These are phyloP conservation scores for Pseudomyrmex dendroicus DNA, from an alignment of 1,140 invertebrate genomes.

Conservation along the genomic window DNA sequence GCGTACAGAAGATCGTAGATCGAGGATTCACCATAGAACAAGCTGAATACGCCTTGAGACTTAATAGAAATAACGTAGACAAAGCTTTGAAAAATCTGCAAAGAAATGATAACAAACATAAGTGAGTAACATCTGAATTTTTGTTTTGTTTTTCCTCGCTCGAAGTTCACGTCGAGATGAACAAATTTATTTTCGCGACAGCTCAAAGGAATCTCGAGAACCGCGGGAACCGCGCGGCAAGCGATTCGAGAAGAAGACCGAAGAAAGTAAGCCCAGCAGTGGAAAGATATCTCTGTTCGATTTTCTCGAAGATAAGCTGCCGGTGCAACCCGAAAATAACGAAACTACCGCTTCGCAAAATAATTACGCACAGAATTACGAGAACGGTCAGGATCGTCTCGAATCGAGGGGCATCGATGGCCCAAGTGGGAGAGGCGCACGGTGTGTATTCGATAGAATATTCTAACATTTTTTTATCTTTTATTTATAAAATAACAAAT, in stretches of 20 bases:
- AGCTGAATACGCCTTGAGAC: slow-evolving; percentile 90
- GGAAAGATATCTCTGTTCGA: slow-evolving; percentile 94
- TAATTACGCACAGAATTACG: slow-evolving; percentile 69
- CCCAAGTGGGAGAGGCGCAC: slow-evolving; percentile 75
- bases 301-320: slow-evolving; percentile 94
- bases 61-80: slow-evolving; percentile 90
- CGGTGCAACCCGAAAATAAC: slow-evolving; percentile 84
- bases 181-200: slow-evolving; percentile 49
- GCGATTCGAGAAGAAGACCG: slow-evolving; percentile 86
- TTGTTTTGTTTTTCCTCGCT: slow-evolving; percentile 2
- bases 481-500: too few species aligned
- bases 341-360: slow-evolving; percentile 72
- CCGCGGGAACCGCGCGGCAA: slow-evolving; percentile 79
- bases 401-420: slow-evolving; percentile 73
- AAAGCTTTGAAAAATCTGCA: slow-evolving; percentile 90
- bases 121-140: slow-evolving; percentile 40
- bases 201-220: slow-evolving; percentile 74
- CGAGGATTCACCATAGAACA: slow-evolving; percentile 92
- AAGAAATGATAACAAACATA: slow-evolving; percentile 83
- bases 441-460: slow-evolving; percentile 66
- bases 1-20: slow-evolving; percentile 92
- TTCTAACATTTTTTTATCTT: too few species aligned
- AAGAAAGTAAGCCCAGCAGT: slow-evolving; percentile 89
- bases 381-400: slow-evolving; percentile 75
- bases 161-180: background rate